These are phyloP conservation scores for Cyclophora albipunctata DNA, from an alignment of 2,888 invertebrate species.

Conservation along the genomic window DNA sequence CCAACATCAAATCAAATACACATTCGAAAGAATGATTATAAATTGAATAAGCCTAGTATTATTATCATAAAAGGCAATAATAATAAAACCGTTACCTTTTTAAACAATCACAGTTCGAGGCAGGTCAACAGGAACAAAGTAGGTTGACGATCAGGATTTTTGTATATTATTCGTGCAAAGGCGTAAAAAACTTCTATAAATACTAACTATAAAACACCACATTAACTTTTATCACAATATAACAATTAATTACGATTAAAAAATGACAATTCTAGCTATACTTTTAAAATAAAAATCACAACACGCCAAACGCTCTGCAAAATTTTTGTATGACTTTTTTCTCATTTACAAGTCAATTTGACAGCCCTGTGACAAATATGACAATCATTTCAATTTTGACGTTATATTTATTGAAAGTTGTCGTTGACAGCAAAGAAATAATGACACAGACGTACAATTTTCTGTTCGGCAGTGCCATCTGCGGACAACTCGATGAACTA, in stretches of 20 bases:
- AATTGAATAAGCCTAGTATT: no score
- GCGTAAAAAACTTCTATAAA: constrained; percentile 42
- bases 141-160: constrained; percentile 45
- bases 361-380: no score
- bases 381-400: no score
- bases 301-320: constrained; percentile 43
- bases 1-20: no score
- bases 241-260: constrained; percentile 32
- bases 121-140: constrained; percentile 65
- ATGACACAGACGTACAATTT: not conserved
- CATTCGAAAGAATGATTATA: no score
- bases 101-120: constrained; percentile 53
- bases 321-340: constrained; percentile 21
- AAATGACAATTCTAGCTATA: constrained; percentile 37
- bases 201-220: constrained; percentile 45
- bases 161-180: constrained; percentile 42
- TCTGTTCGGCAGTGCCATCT: not conserved
- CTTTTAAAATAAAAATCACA: constrained; percentile 59
- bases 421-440: constrained; percentile 5
- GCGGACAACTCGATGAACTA: not conserved
- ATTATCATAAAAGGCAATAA: no score
- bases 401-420: constrained; percentile 10
- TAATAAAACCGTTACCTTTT: constrained; percentile 59
- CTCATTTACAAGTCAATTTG: no score
- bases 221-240: constrained; percentile 34